Conservation (phyloP, 2,113 vertebrate species). For the Callipepla californica region DNA sequence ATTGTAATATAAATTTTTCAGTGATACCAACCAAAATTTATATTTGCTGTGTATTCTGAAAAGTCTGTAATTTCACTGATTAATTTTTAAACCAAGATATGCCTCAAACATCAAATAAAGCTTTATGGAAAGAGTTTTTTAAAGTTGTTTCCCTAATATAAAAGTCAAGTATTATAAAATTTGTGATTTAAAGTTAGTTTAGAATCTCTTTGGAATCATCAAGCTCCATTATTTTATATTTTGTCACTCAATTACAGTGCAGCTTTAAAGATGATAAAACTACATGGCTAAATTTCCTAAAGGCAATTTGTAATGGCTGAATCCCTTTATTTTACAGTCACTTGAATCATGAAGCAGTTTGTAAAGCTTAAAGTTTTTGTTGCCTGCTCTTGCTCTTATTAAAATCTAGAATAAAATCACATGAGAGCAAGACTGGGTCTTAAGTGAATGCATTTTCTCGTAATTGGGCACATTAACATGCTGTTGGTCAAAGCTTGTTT, state of each 20-base stretch:
- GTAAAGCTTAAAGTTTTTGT: slow-evolving; percentile 75
- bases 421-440: slow-evolving; percentile 74
- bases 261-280: slow-evolving; percentile 61
- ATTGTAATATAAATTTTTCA: background rate
- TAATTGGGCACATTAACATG: slow-evolving; percentile 81
- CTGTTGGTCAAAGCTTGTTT: slow-evolving; percentile 75
- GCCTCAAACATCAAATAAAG: slow-evolving; percentile 67
- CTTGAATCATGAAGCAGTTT: slow-evolving; percentile 76
- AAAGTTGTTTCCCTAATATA: background rate
- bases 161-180: slow-evolving; percentile 28
- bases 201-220: slow-evolving; percentile 62
- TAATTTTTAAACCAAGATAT: slow-evolving; percentile 71
- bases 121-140: background rate
- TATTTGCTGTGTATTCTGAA: background rate
- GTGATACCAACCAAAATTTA: background rate
- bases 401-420: slow-evolving; percentile 48
- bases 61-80: background rate
- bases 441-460: slow-evolving; percentile 78
- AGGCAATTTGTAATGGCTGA: slow-evolving; percentile 85
- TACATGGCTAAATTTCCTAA: slow-evolving; percentile 70
- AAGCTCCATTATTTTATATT: slow-evolving; percentile 44
- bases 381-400: slow-evolving; percentile 75
- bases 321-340: slow-evolving; percentile 78
- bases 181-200: slow-evolving; percentile 34
- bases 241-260: slow-evolving; percentile 66